Percentiles rank a stretch among this genome's conserved stretches.
Evolutionary conservation across 37 sponge, comb jelly and placozoan species (phyloP).

Genomic region (Halichondria panicea): DNA sequence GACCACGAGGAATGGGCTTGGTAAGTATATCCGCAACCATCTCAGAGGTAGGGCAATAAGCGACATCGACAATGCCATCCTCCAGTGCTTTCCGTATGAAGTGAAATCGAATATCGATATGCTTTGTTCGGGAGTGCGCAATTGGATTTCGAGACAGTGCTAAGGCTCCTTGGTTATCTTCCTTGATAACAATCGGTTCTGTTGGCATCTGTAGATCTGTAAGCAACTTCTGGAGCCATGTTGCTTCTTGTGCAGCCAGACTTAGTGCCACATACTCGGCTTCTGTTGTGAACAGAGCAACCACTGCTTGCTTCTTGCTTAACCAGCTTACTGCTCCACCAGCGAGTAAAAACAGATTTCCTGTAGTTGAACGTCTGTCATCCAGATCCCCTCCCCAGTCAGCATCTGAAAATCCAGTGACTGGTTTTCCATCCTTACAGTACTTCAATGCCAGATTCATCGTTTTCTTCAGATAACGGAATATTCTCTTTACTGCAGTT

Average conservation of each 20-base stretch:
- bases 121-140: slow-evolving; percentile 30
- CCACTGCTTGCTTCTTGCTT: slow-evolving; percentile 39
- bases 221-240: slow-evolving; percentile 26
- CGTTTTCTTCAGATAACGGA: slow-evolving; percentile 59
- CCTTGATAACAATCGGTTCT: slow-evolving; percentile 19
- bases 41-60: slow-evolving; percentile 41
- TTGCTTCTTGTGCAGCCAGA: slow-evolving; percentile 22
- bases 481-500: slow-evolving; percentile 53
- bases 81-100: slow-evolving; percentile 29
- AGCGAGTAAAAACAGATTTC: slow-evolving; percentile 39
- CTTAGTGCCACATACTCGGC: slow-evolving; percentile 42
- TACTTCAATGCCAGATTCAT: slow-evolving; percentile 16
- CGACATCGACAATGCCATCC: slow-evolving; percentile 8
- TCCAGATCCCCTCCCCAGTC: slow-evolving; percentile 56
- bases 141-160: slow-evolving; percentile 31
- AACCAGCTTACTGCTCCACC: slow-evolving; percentile 61
- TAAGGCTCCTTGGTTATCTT: slow-evolving; percentile 54
- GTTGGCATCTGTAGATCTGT: slow-evolving; percentile 1
- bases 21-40: slow-evolving; percentile 50
- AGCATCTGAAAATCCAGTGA: slow-evolving; percentile 58
- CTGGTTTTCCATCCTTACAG: slow-evolving; percentile 16
- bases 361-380: slow-evolving; percentile 56
- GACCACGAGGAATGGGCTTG: slow-evolving; percentile 24
- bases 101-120: slow-evolving; percentile 43
- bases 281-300: too few relatives aligned